Conservation (phyloP, 2,797 vertebrate species). For the Phaenicophaeus curvirostris region DNA sequence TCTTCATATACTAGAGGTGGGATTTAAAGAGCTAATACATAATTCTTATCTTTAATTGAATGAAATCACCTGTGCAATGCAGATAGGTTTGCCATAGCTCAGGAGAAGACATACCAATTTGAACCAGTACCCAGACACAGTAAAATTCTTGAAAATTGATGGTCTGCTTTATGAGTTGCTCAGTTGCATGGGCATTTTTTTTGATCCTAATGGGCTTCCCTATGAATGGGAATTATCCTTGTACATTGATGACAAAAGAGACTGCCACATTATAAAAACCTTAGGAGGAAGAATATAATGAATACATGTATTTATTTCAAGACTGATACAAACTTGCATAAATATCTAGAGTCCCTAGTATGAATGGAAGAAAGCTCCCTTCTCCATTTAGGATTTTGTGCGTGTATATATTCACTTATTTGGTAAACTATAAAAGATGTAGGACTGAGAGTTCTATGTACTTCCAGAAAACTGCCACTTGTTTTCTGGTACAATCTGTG, state of each 20-base stretch:
- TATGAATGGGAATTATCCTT: conserved; percentile 49
- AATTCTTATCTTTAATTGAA: not conserved
- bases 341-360: not conserved
- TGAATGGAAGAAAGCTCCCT: conserved; percentile 4
- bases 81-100: not conserved
- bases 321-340: not conserved
- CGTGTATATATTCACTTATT: not conserved
- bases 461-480: not conserved
- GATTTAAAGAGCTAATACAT: conserved; percentile 8
- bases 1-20: not conserved
- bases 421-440: not conserved
- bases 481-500: not conserved
- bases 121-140: not conserved
- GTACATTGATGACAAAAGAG: not conserved
- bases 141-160: not conserved
- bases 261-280: conserved; percentile 36
- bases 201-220: conserved; percentile 17
- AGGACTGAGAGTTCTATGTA: not conserved
- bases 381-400: not conserved
- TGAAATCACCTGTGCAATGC: not conserved
- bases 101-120: not conserved
- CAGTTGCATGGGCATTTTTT: not conserved
- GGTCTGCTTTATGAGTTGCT: conserved; percentile 10
- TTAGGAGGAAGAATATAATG: conserved; percentile 11
- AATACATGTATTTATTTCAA: conserved; percentile 41